Conservation (phyloP, 1,140 invertebrate species). For the Pseudoatta argentina region DNA sequence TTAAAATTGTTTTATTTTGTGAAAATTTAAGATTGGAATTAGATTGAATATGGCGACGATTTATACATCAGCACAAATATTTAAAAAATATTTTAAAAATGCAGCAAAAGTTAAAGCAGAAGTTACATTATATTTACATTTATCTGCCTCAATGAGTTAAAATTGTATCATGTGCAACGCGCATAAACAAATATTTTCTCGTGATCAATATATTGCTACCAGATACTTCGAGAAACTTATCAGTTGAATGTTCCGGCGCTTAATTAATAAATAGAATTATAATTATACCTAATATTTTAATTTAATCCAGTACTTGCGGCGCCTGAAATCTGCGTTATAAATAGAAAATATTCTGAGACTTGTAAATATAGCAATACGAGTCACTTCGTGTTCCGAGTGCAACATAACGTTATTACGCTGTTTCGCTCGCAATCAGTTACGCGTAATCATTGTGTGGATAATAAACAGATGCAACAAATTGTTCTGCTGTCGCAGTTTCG, state of each 20-base stretch:
- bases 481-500: neutral
- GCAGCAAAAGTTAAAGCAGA: neutral
- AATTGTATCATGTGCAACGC: neutral
- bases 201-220: neutral
- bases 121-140: slow-evolving; percentile 5
- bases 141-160: neutral
- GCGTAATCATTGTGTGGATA: slow-evolving; percentile 31
- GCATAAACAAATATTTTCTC: slow-evolving; percentile 4
- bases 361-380: slow-evolving; percentile 19
- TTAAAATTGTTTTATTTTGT: neutral
- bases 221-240: neutral
- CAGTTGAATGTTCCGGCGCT: neutral
- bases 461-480: slow-evolving; percentile 54
- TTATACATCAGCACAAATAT: neutral
- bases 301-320: neutral
- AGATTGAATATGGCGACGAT: no score
- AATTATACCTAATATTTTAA: neutral
- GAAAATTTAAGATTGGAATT: neutral
- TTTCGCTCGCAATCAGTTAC: slow-evolving; percentile 33
- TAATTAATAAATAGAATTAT: neutral
- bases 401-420: neutral
- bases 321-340: slow-evolving; percentile 25
- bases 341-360: slow-evolving; percentile 24
- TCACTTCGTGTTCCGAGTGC: neutral
- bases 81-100: neutral